A percentile compares a stretch with the other conserved stretches of the same genome.
Conservation (phyloP, 2,797 vertebrate genomes). For the Moxostoma hubbsi region DNA sequence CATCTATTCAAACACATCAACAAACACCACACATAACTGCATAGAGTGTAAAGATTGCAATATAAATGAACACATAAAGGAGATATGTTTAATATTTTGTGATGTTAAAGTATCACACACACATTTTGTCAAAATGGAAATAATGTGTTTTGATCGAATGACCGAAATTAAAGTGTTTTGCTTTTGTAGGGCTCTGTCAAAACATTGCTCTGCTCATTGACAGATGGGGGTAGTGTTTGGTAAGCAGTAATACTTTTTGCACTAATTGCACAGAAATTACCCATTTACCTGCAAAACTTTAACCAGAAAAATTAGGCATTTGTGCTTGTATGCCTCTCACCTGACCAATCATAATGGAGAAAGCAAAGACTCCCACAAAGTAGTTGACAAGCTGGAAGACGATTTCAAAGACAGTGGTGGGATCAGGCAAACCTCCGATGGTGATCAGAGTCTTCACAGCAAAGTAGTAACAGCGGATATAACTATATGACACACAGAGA, state of each 20-base stretch:
- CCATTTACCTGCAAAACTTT: too few species aligned
- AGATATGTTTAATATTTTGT: too few species aligned
- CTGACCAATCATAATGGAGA: slow-evolving; percentile 99
- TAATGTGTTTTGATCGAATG: too few species aligned
- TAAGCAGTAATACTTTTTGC: too few species aligned
- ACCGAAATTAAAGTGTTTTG: too few species aligned
- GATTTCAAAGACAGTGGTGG: slow-evolving; percentile 92
- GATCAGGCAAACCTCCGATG: slow-evolving; percentile 93
- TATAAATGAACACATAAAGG: too few species aligned
- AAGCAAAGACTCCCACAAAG: slow-evolving; percentile 96
- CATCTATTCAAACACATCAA: slow-evolving; percentile 79
- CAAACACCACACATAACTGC: neutral
- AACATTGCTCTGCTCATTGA: too few species aligned
- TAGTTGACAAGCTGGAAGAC: slow-evolving; percentile 94
- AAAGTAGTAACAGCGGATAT: slow-evolving; percentile 96
- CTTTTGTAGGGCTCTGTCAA: too few species aligned
- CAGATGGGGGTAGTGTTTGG: too few species aligned
- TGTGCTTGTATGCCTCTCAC: slow-evolving; percentile 67
- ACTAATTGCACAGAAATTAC: too few species aligned
- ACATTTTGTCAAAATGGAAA: too few species aligned
- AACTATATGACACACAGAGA: slow-evolving; percentile 72
- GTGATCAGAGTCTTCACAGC: slow-evolving; percentile 98
- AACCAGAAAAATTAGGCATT: neutral
- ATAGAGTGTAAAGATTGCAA: neutral
- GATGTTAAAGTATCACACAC: too few species aligned